Evolutionary conservation across 1,140 invertebrate species (phyloP).

Genomic region (Pogonognathellus flavescens): DNA sequence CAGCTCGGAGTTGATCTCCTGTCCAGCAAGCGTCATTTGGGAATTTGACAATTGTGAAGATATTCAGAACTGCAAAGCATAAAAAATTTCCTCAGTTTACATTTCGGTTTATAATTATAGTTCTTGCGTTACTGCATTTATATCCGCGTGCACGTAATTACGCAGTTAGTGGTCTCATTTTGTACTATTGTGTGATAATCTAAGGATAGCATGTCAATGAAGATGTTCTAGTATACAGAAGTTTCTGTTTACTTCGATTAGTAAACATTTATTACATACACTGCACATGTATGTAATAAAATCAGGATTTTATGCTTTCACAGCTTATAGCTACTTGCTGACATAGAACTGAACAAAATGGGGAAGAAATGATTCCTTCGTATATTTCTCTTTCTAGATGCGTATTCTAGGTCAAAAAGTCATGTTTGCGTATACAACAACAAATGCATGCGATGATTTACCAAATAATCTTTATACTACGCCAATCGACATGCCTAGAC

Average conservation of each 20-base stretch:
- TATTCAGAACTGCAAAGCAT: constrained; percentile 67
- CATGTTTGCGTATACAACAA: not conserved
- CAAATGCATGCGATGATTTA: too few species aligned
- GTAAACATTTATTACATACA: too few species aligned
- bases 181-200: too few species aligned
- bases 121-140: not conserved
- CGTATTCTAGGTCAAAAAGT: constrained; percentile 16
- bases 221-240: too few species aligned
- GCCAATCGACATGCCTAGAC: too few species aligned
- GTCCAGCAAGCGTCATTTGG: constrained; percentile 69
- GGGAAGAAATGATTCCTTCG: not conserved
- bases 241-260: too few species aligned
- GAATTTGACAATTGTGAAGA: constrained; percentile 69
- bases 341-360: not conserved
- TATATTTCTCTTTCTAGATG: not conserved
- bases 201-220: too few species aligned
- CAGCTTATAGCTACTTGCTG: not conserved
- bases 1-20: constrained; percentile 63
- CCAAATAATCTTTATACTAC: too few species aligned
- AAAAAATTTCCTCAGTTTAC: too few species aligned
- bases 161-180: not conserved
- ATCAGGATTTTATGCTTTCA: too few species aligned
- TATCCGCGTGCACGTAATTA: not conserved
- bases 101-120: too few species aligned
- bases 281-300: too few species aligned